Conservation (phyloP, 2,113 vertebrate genomes). For the Sturnira hondurensis region DNA sequence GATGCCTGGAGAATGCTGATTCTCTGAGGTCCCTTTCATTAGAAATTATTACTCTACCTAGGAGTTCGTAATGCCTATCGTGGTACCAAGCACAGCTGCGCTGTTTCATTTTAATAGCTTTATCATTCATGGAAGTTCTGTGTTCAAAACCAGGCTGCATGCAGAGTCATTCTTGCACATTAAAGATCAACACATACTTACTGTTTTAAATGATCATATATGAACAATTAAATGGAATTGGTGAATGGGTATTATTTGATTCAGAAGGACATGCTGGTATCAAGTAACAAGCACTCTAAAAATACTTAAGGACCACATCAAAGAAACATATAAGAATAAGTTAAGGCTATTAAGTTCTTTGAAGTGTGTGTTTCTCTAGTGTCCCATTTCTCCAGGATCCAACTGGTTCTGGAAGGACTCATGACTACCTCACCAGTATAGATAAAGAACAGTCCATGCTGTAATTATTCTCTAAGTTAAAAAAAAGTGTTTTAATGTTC, state of each 20-base stretch:
- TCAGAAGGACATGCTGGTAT: not conserved
- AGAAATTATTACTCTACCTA: not conserved
- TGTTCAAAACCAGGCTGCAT: not conserved
- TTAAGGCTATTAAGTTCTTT: constrained; percentile 31
- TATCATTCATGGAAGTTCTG: not conserved
- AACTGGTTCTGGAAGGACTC: constrained; percentile 29
- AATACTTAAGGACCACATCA: constrained; percentile 20
- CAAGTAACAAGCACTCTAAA: constrained; percentile 6
- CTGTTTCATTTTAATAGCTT: constrained; percentile 45
- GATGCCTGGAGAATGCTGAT: constrained; percentile 28
- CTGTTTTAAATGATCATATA: constrained; percentile 38
- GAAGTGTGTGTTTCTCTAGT: constrained; percentile 24
- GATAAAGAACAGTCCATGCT: constrained; percentile 4
- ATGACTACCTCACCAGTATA: not conserved
- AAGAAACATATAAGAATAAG: constrained; percentile 10
- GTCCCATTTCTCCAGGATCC: constrained; percentile 30
- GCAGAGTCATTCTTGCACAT: not conserved
- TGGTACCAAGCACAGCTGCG: not conserved
- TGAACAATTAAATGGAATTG: not conserved
- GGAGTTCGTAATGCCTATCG: not conserved
- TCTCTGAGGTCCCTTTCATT: not conserved
- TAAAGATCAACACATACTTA: not conserved
- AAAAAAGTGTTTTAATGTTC: constrained; percentile 36
- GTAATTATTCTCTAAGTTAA: constrained; percentile 58
- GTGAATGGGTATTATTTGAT: not conserved